Evolutionary conservation across 2,113 vertebrate genomes (phyloP).

Genomic region (Megalops atlanticus): DNA sequence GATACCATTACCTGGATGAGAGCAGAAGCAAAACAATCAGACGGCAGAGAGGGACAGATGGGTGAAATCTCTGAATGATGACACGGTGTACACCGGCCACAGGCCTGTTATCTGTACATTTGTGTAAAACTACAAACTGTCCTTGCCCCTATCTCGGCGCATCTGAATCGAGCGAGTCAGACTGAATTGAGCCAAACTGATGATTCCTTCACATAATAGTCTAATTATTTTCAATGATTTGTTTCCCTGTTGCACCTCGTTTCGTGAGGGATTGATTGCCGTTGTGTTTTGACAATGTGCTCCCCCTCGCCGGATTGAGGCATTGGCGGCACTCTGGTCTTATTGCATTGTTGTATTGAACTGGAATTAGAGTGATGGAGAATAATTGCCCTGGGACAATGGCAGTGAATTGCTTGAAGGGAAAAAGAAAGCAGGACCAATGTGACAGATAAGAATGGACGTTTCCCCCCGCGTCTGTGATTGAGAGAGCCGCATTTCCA

Average conservation of each 20-base stretch:
- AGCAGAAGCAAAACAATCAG: not conserved
- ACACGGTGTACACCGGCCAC: too few relatives aligned
- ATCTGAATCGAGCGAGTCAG: too few relatives aligned
- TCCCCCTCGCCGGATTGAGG: not conserved
- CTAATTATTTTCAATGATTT: not conserved
- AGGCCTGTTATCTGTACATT: too few relatives aligned
- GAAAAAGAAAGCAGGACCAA: not conserved
- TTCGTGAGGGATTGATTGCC: not conserved
- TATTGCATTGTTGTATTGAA: not conserved
- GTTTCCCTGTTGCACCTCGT: not conserved
- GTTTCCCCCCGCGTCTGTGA: not conserved
- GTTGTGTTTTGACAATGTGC: not conserved
- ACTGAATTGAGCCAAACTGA: not conserved
- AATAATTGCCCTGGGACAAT: constrained; percentile 3
- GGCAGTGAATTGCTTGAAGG: not conserved
- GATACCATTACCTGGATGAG: not conserved
- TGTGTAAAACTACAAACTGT: too few relatives aligned
- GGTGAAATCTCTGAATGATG: too few relatives aligned
- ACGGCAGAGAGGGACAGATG: not conserved
- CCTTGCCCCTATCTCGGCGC: too few relatives aligned
- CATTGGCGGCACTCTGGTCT: not conserved
- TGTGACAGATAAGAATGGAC: not conserved
- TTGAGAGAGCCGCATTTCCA: not conserved
- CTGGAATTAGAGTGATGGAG: not conserved
- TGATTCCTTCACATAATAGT: not conserved